phyloP scores from a whole-genome alignment of 2,797 vertebrate species.

The Catharus ustulatus region DNA sequence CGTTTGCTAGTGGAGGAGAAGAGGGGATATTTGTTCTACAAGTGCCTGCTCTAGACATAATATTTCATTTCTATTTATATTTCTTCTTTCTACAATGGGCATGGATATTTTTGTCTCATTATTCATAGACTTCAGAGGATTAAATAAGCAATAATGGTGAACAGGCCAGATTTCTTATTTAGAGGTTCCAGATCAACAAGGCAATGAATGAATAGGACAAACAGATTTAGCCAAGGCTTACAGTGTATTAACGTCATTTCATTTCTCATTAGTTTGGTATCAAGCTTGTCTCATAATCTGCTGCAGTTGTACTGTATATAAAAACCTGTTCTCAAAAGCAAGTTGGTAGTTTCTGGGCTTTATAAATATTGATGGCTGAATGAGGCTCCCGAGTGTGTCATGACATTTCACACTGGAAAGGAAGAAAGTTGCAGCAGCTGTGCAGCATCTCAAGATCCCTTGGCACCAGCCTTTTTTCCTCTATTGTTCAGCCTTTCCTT shows the following conservation, averaged over 20 bases:
- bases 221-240: slow-evolving; percentile 32
- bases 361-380: slow-evolving; percentile 33
- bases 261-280: slow-evolving; percentile 40
- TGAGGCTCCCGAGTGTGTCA: neutral
- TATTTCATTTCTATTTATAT: slow-evolving; percentile 9
- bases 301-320: neutral
- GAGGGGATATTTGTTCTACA: neutral
- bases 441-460: neutral
- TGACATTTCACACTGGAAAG: slow-evolving; percentile 22
- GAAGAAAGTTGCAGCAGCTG: neutral
- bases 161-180: slow-evolving; percentile 5
- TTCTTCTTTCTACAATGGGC: neutral
- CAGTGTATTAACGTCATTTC: slow-evolving; percentile 35
- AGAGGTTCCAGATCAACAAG: slow-evolving; percentile 31
- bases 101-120: neutral
- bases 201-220: slow-evolving; percentile 24
- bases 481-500: neutral
- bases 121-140: slow-evolving; percentile 13
- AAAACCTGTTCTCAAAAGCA: neutral
- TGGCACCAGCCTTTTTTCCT: neutral
- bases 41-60: neutral
- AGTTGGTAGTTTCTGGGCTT: neutral
- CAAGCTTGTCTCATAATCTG: neutral
- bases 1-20: neutral
- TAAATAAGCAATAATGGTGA: slow-evolving; percentile 39